Percentiles rank a stretch among this genome's conserved stretches.
Evolutionary conservation across 1,140 invertebrate genomes (phyloP).

Genomic region (Microplitis mediator): DNA sequence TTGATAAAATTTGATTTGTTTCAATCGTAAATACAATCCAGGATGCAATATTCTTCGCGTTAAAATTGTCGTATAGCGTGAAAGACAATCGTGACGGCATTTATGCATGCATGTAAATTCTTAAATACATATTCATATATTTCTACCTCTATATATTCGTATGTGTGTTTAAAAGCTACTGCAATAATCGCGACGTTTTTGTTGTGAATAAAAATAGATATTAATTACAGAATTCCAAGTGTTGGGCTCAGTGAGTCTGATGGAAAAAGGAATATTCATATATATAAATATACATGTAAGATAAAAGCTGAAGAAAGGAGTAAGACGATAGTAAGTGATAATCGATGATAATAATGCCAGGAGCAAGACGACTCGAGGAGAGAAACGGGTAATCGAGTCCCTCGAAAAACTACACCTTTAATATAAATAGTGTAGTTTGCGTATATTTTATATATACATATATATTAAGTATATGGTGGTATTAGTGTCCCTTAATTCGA

Average conservation of each 20-base stretch:
- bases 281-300: background rate
- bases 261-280: background rate
- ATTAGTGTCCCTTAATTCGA: slow-evolving; percentile 49
- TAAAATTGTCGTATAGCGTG: background rate
- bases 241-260: background rate
- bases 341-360: slow-evolving; percentile 5
- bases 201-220: background rate
- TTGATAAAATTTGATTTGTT: slow-evolving; percentile 65
- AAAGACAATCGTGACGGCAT: slow-evolving; percentile 9
- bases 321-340: background rate
- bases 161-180: background rate
- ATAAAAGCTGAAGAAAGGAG: background rate
- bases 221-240: background rate
- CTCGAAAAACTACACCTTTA: slow-evolving; percentile 8
- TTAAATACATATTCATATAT: too few relatives aligned
- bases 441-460: slow-evolving; percentile 12
- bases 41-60: slow-evolving; percentile 1
- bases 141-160: too few relatives aligned
- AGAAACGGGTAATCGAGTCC: slow-evolving; percentile 8
- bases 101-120: background rate
- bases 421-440: slow-evolving; percentile 33
- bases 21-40: slow-evolving; percentile 57
- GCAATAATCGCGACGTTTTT: background rate
- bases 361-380: background rate
- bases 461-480: background rate